These are phyloP conservation scores for Glaucopsyche alexis DNA, from an alignment of 2,888 invertebrate genomes.

Conservation along the genomic window DNA sequence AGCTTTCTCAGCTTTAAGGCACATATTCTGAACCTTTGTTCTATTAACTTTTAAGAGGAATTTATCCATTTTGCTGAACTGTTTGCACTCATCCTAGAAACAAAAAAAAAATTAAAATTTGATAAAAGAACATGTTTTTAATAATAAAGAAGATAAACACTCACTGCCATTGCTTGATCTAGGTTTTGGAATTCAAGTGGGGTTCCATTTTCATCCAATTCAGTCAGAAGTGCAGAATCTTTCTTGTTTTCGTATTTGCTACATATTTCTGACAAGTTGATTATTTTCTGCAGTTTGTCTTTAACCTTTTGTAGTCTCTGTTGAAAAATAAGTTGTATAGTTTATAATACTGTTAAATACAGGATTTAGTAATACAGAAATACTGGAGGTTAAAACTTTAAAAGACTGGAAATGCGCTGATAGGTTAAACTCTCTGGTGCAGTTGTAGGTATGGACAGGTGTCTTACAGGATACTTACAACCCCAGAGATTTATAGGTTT, in stretches of 20 bases:
- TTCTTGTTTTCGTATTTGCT: slow-evolving; percentile 83
- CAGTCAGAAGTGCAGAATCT: slow-evolving; percentile 62
- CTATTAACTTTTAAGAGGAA: slow-evolving; percentile 81
- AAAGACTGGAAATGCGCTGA: too few species aligned
- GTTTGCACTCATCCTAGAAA: slow-evolving; percentile 68
- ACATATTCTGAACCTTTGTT: slow-evolving; percentile 65
- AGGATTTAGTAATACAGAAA: too few species aligned
- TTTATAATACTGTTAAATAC: background rate
- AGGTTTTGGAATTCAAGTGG: slow-evolving; percentile 57
- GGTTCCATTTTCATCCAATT: slow-evolving; percentile 45
- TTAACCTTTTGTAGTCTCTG: slow-evolving; percentile 71
- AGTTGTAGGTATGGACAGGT: too few species aligned
- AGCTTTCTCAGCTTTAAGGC: slow-evolving; percentile 62
- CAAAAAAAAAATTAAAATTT: slow-evolving; percentile 14
- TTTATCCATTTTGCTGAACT: slow-evolving; percentile 83
- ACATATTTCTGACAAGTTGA: slow-evolving; percentile 82
- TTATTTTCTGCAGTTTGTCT: slow-evolving; percentile 80
- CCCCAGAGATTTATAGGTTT: too few species aligned
- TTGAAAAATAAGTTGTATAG: slow-evolving; percentile 48
- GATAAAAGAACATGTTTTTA: background rate
- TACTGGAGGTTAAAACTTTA: too few species aligned
- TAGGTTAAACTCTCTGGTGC: too few species aligned
- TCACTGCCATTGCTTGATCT: slow-evolving; percentile 65
- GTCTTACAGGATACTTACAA: too few species aligned
- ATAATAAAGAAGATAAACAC: slow-evolving; percentile 34